Conservation (phyloP, 2,888 invertebrate species). For the Amiota communis region DNA sequence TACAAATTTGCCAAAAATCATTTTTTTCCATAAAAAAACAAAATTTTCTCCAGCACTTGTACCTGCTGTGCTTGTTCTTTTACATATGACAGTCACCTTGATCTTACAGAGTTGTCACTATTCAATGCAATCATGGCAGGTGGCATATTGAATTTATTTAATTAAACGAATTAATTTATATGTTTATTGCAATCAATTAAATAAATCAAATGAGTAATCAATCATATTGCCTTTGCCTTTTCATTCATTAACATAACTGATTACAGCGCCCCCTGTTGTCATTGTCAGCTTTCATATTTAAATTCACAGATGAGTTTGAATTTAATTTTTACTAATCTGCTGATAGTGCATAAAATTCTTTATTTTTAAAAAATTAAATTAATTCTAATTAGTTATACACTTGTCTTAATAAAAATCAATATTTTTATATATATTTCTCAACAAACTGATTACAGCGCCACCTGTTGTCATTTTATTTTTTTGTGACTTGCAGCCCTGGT, state of each 20-base stretch:
- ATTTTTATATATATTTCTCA: no score
- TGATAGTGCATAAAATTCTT: constrained; percentile 37
- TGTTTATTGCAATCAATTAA: no score
- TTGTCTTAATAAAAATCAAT: no score
- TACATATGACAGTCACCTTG: constrained; percentile 49
- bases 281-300: neutral
- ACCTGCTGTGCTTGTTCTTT: constrained; percentile 33
- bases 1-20: no score
- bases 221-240: no score
- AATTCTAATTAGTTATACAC: no score
- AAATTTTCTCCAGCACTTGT: constrained; percentile 47
- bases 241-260: neutral
- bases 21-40: constrained; percentile 48
- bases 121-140: neutral
- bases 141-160: neutral
- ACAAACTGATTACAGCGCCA: neutral
- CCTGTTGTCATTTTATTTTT: neutral
- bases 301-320: constrained; percentile 41
- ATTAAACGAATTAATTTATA: no score
- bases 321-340: constrained; percentile 47
- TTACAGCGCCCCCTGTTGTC: neutral
- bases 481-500: neutral
- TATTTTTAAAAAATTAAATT: no score
- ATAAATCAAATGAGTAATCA: no score
- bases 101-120: neutral